A percentile compares a stretch with the other conserved stretches of the same genome.
Evolutionary conservation across 2,888 invertebrate genomes (phyloP).

Genomic region (Plusia festucae): DNA sequence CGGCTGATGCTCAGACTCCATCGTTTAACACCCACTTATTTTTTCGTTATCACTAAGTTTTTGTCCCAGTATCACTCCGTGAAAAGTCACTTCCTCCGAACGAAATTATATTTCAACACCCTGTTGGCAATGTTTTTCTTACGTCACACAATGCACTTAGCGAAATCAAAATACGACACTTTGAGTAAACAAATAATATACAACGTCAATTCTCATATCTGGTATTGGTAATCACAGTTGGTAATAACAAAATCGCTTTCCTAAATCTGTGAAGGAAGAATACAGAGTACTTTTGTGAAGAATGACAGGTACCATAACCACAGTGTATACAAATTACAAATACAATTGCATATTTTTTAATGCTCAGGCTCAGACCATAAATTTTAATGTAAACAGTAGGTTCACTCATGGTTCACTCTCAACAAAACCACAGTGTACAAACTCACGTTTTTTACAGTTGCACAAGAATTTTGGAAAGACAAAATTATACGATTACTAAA

Average conservation of each 20-base stretch:
- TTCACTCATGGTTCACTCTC: no score
- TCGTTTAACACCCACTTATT: constrained; percentile 56
- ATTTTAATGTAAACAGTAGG: no score
- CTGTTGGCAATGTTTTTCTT: constrained; percentile 38
- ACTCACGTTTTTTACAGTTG: no score
- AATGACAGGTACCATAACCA: not conserved
- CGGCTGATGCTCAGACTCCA: constrained; percentile 83
- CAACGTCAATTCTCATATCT: constrained; percentile 19
- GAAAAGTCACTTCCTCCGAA: constrained; percentile 56
- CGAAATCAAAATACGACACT: constrained; percentile 25
- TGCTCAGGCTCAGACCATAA: no score
- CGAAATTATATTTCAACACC: constrained; percentile 37
- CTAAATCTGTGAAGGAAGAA: constrained; percentile 1
- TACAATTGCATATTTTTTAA: no score
- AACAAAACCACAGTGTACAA: no score
- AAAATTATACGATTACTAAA: no score
- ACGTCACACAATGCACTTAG: constrained; percentile 39
- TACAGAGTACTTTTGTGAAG: no score
- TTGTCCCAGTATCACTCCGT: constrained; percentile 34
- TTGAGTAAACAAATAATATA: constrained; percentile 45
- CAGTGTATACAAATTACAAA: not conserved
- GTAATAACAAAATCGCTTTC: constrained; percentile 17
- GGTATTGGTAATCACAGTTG: constrained; percentile 9
- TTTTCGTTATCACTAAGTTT: constrained; percentile 52
- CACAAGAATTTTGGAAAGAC: no score